Conservation (phyloP, 2,797 vertebrate species). For the Hemibagrus guttatus region DNA sequence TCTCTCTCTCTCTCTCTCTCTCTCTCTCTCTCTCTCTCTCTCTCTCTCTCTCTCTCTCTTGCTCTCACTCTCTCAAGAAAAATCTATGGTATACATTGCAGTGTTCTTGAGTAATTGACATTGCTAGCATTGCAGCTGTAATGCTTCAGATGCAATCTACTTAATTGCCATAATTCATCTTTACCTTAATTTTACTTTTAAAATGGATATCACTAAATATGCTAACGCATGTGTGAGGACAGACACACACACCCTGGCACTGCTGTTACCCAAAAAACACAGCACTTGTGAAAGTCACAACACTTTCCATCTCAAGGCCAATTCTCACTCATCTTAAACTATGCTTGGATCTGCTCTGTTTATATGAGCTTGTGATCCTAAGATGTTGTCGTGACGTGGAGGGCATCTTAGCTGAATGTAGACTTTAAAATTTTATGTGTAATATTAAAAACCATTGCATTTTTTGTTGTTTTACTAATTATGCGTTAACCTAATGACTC, state of each 20-base stretch:
- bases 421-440: neutral
- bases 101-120: neutral
- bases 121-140: conserved; percentile 5
- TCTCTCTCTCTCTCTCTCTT: conserved; percentile 54
- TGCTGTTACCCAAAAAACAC: conserved; percentile 38
- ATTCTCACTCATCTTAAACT: neutral
- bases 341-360: neutral
- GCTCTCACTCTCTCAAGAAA: conserved; percentile 24
- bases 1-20: conserved; percentile 57
- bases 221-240: neutral
- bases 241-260: conserved; percentile 52
- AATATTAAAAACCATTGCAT: neutral
- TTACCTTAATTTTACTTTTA: conserved; percentile 31
- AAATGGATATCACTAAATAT: conserved; percentile 24
- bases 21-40: conserved; percentile 53
- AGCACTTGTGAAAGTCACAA: conserved; percentile 39
- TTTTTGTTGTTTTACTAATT: neutral
- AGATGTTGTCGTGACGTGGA: neutral
- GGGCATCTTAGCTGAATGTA: neutral
- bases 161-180: neutral
- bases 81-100: conserved; percentile 21
- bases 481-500: neutral
- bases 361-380: neutral
- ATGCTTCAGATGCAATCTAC: conserved; percentile 51
- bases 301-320: neutral